A percentile compares a stretch with the other conserved stretches of the same genome.
These are phyloP conservation scores for Phortica magna DNA, from an alignment of 2,888 invertebrate species.

Conservation along the genomic window DNA sequence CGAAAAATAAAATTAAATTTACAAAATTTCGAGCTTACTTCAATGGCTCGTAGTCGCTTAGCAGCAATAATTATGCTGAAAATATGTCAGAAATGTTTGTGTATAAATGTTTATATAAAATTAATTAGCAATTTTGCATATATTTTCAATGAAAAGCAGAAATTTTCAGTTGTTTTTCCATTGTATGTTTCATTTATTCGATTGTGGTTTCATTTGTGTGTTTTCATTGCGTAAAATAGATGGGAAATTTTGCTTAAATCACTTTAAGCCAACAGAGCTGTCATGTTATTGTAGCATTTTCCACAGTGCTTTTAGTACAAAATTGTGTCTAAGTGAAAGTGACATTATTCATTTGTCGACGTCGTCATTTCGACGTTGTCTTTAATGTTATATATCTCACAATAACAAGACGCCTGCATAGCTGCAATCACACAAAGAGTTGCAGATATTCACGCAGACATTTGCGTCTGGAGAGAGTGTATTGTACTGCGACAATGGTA, in stretches of 20 bases:
- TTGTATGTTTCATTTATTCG: background rate
- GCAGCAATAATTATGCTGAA: constrained; percentile 9
- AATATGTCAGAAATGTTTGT: constrained; percentile 3
- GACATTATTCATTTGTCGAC: constrained; percentile 67
- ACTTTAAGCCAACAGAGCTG: background rate
- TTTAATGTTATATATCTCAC: background rate
- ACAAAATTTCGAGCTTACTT: constrained; percentile 6
- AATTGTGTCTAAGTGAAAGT: constrained; percentile 56
- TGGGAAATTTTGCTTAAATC: background rate
- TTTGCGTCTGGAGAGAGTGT: background rate
- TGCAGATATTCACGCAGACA: background rate
- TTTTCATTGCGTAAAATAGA: background rate
- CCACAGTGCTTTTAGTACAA: background rate
- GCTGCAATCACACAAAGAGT: background rate
- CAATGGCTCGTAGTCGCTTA: background rate
- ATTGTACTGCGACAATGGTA: background rate
- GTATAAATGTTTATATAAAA: constrained; percentile 5
- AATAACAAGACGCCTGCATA: background rate
- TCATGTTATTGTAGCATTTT: background rate
- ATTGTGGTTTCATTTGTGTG: too few relatives aligned
- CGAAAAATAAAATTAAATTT: background rate
- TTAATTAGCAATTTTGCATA: constrained; percentile 11
- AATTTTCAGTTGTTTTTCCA: background rate
- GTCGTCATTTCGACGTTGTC: constrained; percentile 55
- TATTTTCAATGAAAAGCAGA: background rate